Percentiles rank a stretch among this genome's conserved stretches.
phyloP scores from a whole-genome alignment of 2,113 vertebrate genomes.

The Phaethon lepturus region DNA sequence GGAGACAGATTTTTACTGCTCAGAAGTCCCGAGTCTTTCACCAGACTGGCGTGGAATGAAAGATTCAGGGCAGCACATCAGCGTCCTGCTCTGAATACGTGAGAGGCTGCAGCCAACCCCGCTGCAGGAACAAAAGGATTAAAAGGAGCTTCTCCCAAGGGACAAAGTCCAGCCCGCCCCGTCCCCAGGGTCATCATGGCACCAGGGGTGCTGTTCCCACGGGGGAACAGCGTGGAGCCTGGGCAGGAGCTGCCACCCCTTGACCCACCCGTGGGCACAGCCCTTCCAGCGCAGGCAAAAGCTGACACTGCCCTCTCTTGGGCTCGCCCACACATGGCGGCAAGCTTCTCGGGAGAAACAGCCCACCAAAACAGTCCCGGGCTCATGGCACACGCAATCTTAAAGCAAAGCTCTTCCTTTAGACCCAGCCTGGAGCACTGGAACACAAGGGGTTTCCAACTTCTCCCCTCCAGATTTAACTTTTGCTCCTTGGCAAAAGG shows the following conservation, averaged over 20 bases:
- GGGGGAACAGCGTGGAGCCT: not conserved
- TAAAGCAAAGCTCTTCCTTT: not conserved
- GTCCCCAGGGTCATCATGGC: not conserved
- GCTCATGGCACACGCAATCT: not conserved
- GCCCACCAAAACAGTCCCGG: no score
- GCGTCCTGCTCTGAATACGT: not conserved
- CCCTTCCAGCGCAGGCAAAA: not conserved
- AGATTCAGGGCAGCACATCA: fast-evolving
- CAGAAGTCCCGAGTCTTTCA: not conserved
- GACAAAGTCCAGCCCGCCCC: fast-evolving
- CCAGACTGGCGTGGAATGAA: not conserved
- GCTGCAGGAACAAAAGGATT: not conserved
- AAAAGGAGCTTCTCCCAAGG: not conserved
- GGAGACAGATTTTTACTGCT: not conserved
- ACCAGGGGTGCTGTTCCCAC: not conserved
- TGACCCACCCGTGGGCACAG: not conserved
- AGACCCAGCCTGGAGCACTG: not conserved
- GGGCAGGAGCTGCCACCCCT: not conserved
- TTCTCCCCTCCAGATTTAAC: not conserved
- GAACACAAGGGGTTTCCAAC: not conserved
- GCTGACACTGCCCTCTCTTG: not conserved
- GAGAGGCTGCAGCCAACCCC: not conserved
- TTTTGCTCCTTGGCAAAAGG: not conserved
- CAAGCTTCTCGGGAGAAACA: not conserved
- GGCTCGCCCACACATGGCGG: not conserved